phyloP scores from a whole-genome alignment of 2,113 vertebrate species.

The Beaufortia kweichowensis region DNA sequence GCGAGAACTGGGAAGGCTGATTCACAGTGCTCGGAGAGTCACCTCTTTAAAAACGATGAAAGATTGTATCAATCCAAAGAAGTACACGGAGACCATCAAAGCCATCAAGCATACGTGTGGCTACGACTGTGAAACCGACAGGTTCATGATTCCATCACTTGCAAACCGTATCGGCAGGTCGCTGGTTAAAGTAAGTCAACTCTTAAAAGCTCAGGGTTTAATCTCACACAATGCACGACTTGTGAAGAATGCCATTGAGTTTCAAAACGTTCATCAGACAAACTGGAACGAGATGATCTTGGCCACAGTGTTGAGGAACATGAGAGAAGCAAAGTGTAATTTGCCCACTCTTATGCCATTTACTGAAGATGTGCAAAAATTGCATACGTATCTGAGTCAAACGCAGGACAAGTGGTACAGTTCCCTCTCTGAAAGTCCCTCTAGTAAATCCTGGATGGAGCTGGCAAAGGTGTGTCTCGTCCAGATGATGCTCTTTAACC shows the following conservation, averaged over 20 bases:
- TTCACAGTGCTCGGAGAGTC: conserved; percentile 39
- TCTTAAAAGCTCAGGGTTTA: conserved; percentile 53
- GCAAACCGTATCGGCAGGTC: conserved; percentile 56
- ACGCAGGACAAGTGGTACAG: conserved; percentile 16
- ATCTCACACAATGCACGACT: conserved; percentile 46
- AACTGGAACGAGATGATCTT: conserved; percentile 58
- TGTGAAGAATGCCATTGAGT: conserved; percentile 49
- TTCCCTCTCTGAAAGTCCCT: neutral
- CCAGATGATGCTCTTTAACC: conserved; percentile 45
- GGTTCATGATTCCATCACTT: conserved; percentile 52
- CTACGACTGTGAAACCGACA: conserved; percentile 44
- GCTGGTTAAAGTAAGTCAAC: conserved; percentile 53
- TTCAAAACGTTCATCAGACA: conserved; percentile 37
- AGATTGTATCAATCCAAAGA: conserved; percentile 50
- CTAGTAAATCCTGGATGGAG: conserved; percentile 17
- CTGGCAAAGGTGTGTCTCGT: conserved; percentile 34
- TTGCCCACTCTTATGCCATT: conserved; percentile 34
- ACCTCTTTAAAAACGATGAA: conserved; percentile 48
- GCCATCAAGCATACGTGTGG: conserved; percentile 52
- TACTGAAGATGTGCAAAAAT: conserved; percentile 46
- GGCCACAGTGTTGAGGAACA: conserved; percentile 46
- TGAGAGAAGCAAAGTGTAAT: conserved; percentile 47
- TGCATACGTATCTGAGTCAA: conserved; percentile 39
- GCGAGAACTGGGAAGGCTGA: conserved; percentile 55
- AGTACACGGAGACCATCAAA: conserved; percentile 53